These are phyloP conservation scores for Euzophera pinguis DNA, from an alignment of 2,888 invertebrate species.

Conservation along the genomic window DNA sequence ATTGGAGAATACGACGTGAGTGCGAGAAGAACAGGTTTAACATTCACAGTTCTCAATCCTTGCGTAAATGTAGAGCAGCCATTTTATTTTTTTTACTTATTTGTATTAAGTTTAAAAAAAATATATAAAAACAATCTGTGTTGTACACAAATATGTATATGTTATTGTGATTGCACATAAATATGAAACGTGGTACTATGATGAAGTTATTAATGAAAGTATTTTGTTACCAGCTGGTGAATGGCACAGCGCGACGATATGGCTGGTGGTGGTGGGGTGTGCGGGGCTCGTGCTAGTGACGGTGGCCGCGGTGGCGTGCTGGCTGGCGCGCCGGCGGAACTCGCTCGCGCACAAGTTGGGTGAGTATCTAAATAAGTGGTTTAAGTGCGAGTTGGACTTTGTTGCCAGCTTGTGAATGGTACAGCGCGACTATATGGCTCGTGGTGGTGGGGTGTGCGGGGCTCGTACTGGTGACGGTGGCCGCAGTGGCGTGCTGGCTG, in stretches of 20 bases:
- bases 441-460: constrained; percentile 46
- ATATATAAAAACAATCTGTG: too few relatives aligned
- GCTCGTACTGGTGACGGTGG: constrained; percentile 40
- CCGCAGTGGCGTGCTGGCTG: constrained; percentile 61
- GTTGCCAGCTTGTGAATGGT: constrained; percentile 58
- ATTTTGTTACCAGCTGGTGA: constrained; percentile 43
- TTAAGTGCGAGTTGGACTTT: too few relatives aligned
- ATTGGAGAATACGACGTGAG: too few relatives aligned
- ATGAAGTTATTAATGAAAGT: not conserved
- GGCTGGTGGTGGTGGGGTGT: constrained; percentile 54
- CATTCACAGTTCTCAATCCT: too few relatives aligned
- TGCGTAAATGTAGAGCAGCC: too few relatives aligned
- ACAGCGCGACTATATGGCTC: constrained; percentile 55
- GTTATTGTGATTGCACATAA: too few relatives aligned
- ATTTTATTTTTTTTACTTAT: too few relatives aligned
- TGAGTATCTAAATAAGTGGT: constrained; percentile 23
- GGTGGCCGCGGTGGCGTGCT: constrained; percentile 57
- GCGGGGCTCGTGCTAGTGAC: constrained; percentile 36
- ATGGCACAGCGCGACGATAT: constrained; percentile 50
- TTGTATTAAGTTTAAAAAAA: too few relatives aligned
- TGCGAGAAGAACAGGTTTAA: too few relatives aligned
- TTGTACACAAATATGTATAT: too few relatives aligned
- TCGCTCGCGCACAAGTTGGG: constrained; percentile 68
- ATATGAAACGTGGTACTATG: too few relatives aligned
- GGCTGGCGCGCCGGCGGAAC: constrained; percentile 56